Base-by-base conservation (phyloP, 2,113 vertebrate species). In the Melospiza georgiana region DNA sequence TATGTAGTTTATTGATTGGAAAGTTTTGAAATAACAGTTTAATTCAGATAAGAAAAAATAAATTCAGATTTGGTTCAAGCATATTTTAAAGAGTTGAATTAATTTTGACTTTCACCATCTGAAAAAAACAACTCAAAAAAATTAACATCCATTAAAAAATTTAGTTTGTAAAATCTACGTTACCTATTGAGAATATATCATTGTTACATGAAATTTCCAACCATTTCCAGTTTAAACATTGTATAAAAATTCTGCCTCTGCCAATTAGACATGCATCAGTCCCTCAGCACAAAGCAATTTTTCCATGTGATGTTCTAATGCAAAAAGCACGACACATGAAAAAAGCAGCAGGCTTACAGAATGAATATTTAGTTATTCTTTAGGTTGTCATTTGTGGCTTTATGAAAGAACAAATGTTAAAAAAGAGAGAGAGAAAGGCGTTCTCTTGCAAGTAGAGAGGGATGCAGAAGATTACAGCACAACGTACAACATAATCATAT, bases 351-450 rank as follows among this genome's bases (percentile, higher is more conserved):
- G 43, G 62, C 87, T 88, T 96, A 80, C 73, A 93, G 86, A 87
- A 33, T 48, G 96, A 97, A 88, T 97, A 95, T 97, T 94, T 92
- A 96, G 76, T 95, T 97, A 94, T 97, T 68, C 83, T 97, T 97
- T 92, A 93, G 95, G 95, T 97, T 92, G 94, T 97, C 96, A 98
- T 98, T 98, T 98, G 97, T 95, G 97, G 98, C 87, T 96, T 97
- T 92, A 92, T 86, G 90, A 83, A 95, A 94, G 90, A 95, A 97
- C 79, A 95, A 93, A 97, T 69, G 63, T 90, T 92, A 4, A 49
- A 77, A 93, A 92, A 93, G 93, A 76, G 46, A 77, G 55, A 81
- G 67, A 97, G 83, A 84, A 94, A 95, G 61, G 84, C 85, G 3
- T 94, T 86, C 88, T 95, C 93, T 92, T 96, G 87, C 68, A 95